Conservation (phyloP, 2,113 vertebrate species). For the Dicaeum eximium region DNA sequence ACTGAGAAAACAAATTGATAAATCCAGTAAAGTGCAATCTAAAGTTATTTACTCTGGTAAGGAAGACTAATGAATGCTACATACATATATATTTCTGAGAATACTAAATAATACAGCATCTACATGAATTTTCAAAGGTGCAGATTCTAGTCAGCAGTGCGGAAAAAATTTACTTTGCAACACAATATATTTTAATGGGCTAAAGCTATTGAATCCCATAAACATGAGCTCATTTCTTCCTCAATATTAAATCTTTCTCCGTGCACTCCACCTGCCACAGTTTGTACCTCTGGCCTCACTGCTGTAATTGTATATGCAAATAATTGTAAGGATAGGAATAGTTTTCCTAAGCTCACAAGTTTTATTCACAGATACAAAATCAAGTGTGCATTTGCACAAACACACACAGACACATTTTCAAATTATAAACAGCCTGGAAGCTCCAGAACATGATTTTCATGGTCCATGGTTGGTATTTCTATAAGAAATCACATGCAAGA, state of each 20-base stretch:
- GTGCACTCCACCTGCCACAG: neutral
- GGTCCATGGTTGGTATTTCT: neutral
- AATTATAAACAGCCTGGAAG: neutral
- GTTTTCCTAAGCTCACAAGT: neutral
- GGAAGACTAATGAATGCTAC: constrained; percentile 7
- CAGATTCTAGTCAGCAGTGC: neutral
- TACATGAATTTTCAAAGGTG: neutral
- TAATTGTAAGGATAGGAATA: neutral
- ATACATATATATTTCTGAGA: neutral
- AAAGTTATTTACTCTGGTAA: neutral
- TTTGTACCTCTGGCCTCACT: neutral
- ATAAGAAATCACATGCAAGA: neutral
- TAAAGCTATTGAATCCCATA: neutral
- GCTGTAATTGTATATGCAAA: neutral
- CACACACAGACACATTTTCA: neutral
- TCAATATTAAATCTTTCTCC: neutral
- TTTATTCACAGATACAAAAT: neutral
- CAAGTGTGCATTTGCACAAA: neutral
- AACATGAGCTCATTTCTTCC: neutral
- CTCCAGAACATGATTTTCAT: neutral
- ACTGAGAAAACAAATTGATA: constrained; percentile 28
- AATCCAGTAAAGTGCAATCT: neutral
- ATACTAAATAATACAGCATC: neutral
- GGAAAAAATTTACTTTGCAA: neutral
- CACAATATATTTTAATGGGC: neutral